phyloP scores from a whole-genome alignment of 2,113 vertebrate genomes.

The Petromus typicus region DNA sequence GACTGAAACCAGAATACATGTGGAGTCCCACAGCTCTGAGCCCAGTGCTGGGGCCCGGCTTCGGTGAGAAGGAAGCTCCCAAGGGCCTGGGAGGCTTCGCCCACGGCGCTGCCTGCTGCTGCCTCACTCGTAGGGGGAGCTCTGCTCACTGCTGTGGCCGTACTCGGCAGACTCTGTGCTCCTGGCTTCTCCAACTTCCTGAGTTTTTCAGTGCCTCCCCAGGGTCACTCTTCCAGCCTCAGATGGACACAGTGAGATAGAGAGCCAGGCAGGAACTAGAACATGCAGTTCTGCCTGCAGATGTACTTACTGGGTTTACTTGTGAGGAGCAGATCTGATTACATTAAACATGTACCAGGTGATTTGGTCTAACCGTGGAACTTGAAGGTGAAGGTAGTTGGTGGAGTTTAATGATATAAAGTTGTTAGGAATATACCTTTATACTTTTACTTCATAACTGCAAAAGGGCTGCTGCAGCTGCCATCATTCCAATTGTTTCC shows the following conservation, averaged over 20 bases:
- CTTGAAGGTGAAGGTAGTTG: neutral
- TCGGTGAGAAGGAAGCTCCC: neutral
- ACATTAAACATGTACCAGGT: neutral
- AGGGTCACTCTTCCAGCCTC: neutral
- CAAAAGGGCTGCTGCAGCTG: fast-evolving
- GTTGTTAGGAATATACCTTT: neutral
- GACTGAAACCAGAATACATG: neutral
- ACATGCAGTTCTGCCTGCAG: neutral
- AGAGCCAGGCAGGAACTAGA: neutral
- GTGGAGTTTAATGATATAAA: neutral
- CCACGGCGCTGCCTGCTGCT: neutral
- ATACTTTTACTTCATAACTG: neutral
- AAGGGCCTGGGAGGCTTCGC: neutral
- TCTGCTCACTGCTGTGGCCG: no score
- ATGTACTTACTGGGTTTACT: neutral
- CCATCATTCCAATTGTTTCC: neutral
- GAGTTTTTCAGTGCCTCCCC: neutral
- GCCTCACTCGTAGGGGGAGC: neutral
- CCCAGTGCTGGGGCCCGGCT: neutral
- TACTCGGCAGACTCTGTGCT: neutral
- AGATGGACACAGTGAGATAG: neutral
- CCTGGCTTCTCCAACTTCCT: neutral
- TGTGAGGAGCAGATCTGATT: neutral
- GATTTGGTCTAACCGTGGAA: neutral
- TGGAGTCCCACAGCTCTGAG: neutral